Evolutionary conservation across 2,888 invertebrate species (phyloP).

Genomic region (Nasonia oneida): DNA sequence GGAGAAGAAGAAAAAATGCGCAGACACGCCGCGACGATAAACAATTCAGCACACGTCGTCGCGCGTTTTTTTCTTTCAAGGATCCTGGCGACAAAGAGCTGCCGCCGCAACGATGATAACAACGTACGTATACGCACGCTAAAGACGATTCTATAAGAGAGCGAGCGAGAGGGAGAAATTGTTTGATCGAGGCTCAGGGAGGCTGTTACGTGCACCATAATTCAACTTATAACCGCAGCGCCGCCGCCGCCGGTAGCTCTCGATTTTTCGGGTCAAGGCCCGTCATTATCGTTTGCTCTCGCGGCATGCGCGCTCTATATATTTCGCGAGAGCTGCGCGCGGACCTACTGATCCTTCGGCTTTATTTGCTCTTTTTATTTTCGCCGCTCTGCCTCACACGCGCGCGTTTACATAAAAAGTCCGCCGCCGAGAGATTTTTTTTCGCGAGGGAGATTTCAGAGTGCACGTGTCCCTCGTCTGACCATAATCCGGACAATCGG

Average conservation of each 20-base stretch:
- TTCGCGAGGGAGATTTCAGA: too few relatives aligned
- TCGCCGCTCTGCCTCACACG: background rate
- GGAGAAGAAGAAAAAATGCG: conserved; percentile 11
- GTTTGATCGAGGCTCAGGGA: conserved; percentile 57
- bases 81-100: conserved; percentile 1
- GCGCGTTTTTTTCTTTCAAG: conserved; percentile 28
- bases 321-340: conserved; percentile 31
- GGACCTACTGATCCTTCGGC: background rate
- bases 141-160: background rate
- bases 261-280: conserved; percentile 70
- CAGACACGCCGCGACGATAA: conserved; percentile 19
- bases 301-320: conserved; percentile 32
- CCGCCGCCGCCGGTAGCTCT: conserved; percentile 20
- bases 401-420: too few relatives aligned
- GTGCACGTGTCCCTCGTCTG: too few relatives aligned
- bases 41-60: conserved; percentile 25
- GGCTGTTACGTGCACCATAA: conserved; percentile 24
- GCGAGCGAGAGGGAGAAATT: conserved; percentile 18
- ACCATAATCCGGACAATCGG: background rate
- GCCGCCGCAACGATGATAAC: conserved; percentile 21
- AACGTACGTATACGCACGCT: background rate
- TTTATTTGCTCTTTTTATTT: conserved; percentile 1
- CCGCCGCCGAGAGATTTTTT: background rate
- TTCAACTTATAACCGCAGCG: conserved; percentile 33
- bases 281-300: conserved; percentile 62